Conservation (phyloP, 2,888 invertebrate genomes). For the Diplazon laetatorius region DNA sequence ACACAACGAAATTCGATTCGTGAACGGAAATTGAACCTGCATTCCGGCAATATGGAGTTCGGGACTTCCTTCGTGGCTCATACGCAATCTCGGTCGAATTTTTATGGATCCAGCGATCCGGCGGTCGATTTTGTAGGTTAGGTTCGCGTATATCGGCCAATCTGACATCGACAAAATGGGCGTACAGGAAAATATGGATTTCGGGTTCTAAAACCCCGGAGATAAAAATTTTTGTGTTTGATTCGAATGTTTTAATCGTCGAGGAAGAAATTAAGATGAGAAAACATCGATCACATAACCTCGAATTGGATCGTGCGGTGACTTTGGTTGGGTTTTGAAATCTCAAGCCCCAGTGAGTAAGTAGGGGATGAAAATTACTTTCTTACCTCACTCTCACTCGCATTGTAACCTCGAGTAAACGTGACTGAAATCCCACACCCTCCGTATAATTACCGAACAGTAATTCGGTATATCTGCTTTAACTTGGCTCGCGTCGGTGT, state of each 20-base stretch:
- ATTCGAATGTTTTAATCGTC: no score
- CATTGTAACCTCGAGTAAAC: conserved; percentile 17
- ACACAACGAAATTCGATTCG: conserved; percentile 13
- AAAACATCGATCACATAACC: background rate
- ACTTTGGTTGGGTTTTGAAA: conserved; percentile 11
- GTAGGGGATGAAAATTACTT: conserved; percentile 28
- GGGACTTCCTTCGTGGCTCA: background rate
- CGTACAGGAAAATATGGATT: no score
- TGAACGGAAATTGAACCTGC: background rate
- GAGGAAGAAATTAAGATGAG: background rate
- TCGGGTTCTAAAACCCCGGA: no score
- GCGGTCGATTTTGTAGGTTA: background rate
- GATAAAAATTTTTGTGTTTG: no score
- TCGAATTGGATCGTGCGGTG: conserved; percentile 1
- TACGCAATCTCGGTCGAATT: conserved; percentile 2
- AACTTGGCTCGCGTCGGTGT: conserved; percentile 34
- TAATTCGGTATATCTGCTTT: conserved; percentile 35
- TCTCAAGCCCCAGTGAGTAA: conserved; percentile 12
- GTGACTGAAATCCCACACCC: conserved; percentile 29
- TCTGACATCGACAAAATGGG: no score
- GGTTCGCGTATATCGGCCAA: no score
- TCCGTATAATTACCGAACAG: conserved; percentile 34
- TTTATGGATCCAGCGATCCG: background rate
- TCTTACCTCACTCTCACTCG: conserved; percentile 10
- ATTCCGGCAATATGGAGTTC: background rate